Base-by-base conservation (phyloP, 2,888 invertebrate species). In the Caenorhabditis uteleia region DNA sequence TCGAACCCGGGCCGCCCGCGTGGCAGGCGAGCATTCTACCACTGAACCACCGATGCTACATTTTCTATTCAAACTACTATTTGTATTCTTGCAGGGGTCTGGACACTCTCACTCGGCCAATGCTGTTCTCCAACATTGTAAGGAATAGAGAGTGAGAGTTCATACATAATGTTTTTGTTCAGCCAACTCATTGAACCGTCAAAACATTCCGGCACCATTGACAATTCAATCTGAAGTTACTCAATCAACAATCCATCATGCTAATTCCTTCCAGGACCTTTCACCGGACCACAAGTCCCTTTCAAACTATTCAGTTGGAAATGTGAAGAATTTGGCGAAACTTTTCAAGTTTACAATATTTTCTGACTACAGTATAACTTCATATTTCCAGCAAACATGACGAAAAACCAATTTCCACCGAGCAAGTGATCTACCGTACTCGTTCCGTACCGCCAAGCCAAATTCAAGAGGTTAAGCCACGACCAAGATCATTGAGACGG, bases 1-100 rank as follows among this genome's bases (percentile, higher is more conserved):
- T 74, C 71, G 71, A 74, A 75, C 73, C 73, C 73, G 75, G 73
- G 70, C 62, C 73, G 68, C 70, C 70, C 75, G 73, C 73, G 75
- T 75, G 75, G 75, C 73, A 75, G 73, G 73, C 73, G 75, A 73
- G 73, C 70, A 75, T 75, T 75, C 70, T 73, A 75, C 73, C 75
- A 75, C 70, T 75, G 75, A 73, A 75, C 75, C 73, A 73, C 59
- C 73, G 70, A 73, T 70, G 74, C 74, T n/a, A n/a, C n/a, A n/a
- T n/a, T n/a, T n/a, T n/a, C n/a, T n/a, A n/a, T 45, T 3, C 44
- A 55, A 7, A 42, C 51, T 34, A 51, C 56, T 10, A 42, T 40
- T 16, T 38, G 46, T 21, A 38, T 61, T 8, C n/a, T n/a, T n/a
- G n/a, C n/a, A n/a, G n/a, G n/a, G n/a, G n/a, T n/a, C n/a, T n/a